phyloP scores from a whole-genome alignment of 2,113 vertebrate species.

The Hippocampus comes region DNA sequence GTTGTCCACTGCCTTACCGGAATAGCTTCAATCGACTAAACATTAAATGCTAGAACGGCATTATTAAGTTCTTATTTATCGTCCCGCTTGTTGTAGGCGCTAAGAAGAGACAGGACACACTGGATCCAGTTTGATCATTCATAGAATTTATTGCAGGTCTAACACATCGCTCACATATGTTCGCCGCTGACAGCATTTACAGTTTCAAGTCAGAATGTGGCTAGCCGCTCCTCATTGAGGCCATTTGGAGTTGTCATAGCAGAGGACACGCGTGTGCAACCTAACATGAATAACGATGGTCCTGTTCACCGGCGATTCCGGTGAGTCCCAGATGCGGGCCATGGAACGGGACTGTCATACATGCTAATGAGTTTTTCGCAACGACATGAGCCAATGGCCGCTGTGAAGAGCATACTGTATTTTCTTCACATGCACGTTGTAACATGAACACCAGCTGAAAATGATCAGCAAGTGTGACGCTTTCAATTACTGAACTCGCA shows the following conservation, averaged over 20 bases:
- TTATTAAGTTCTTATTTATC: too few relatives aligned
- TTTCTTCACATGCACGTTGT: not conserved
- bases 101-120: not conserved
- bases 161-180: conserved; percentile 38
- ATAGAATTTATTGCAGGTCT: conserved; percentile 62
- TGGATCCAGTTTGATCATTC: conserved; percentile 32
- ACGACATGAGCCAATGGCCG: not conserved
- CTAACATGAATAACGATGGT: not conserved
- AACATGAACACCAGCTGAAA: not conserved
- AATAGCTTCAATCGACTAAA: too few relatives aligned
- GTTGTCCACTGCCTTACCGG: too few relatives aligned
- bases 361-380: not conserved
- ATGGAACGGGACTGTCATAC: not conserved
- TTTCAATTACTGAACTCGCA: not conserved
- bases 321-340: not conserved
- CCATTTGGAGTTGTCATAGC: not conserved
- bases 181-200: conserved; percentile 44
- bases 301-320: not conserved
- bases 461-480: not conserved
- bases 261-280: not conserved
- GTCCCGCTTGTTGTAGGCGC: not conserved
- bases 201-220: conserved; percentile 41
- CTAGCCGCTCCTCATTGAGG: not conserved
- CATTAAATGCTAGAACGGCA: too few relatives aligned
- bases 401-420: not conserved